Conservation (phyloP, 2,797 vertebrate species). For the Lerista edwardsae region DNA sequence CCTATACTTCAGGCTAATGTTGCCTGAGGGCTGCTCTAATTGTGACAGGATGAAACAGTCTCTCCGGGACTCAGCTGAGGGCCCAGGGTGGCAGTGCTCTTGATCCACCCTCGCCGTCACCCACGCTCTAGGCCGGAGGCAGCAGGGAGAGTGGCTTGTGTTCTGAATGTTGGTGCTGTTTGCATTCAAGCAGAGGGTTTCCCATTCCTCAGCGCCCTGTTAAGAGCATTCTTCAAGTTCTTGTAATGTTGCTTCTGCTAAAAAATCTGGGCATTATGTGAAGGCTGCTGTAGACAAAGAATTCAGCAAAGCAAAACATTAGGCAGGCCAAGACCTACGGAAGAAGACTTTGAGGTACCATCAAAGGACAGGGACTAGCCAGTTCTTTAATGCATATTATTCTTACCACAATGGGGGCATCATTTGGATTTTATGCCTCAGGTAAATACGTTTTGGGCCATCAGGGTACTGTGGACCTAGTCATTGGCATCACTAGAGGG, state of each 20-base stretch:
- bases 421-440: background rate
- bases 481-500: no score
- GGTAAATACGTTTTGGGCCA: background rate
- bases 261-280: background rate
- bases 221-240: background rate
- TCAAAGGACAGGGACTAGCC: background rate
- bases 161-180: background rate
- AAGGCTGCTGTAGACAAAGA: background rate
- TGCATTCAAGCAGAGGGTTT: background rate
- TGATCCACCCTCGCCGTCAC: background rate
- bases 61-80: accelerated
- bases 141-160: background rate
- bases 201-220: background rate
- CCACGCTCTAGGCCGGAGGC: background rate
- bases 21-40: slow-evolving; percentile 13
- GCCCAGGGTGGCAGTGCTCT: background rate
- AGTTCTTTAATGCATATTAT: background rate
- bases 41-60: background rate
- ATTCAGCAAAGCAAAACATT: background rate
- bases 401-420: background rate
- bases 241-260: accelerated
- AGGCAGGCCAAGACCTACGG: background rate
- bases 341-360: background rate
- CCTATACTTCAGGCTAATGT: background rate
- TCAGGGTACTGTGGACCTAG: background rate